Base-by-base conservation (phyloP, 1,140 invertebrate genomes). In the Centruroides sculpturatus region DNA sequence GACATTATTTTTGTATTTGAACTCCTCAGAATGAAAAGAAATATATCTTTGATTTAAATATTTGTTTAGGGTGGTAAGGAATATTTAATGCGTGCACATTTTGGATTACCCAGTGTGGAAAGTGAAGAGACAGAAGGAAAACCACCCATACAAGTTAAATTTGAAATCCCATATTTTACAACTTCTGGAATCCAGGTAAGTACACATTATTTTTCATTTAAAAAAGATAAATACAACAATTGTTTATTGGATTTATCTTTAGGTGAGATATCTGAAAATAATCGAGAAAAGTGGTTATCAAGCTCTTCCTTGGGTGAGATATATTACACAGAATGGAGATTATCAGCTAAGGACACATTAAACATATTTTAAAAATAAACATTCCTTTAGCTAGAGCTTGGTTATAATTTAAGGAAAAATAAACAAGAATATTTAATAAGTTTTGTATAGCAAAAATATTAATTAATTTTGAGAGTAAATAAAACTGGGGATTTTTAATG, bases 271-370 rank as follows among this genome's bases (percentile, higher is more conserved):
- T 74, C 78, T 99, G 64, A 99, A 99, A 77, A 99, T 99, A 70
- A 99, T 99, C 71, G 97, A 99, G 70, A 99, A 99, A 75, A 97
- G 92, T 75, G 97, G 96, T 0, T 99, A 99, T 72, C 96, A 99
- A 76, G 96, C 96, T 0, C 71, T 99, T 56, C 97, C 97, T 0
- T 99, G 96, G 97, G 96, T 99, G 6, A 78, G 95, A 35, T 99
- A 99, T 70, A 99, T 99, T 55, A 99, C 97, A 23, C 95, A 99
- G 73, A 99, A 99, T 76, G 97, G 97, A 47, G 96, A 99, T 73
- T 99, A 99, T 76, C 95, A 99, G 72, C 76, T 99, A 63, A 83
- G 96, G 73, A 98, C 93, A 62, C 91, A 91, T 77, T 95, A 80
- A 60, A 52, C n/a, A 49, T 8, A 53, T 53, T 53, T 41, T 5